Base-by-base conservation (phyloP, 2,888 invertebrate species). In the Panzeria rudis region DNA sequence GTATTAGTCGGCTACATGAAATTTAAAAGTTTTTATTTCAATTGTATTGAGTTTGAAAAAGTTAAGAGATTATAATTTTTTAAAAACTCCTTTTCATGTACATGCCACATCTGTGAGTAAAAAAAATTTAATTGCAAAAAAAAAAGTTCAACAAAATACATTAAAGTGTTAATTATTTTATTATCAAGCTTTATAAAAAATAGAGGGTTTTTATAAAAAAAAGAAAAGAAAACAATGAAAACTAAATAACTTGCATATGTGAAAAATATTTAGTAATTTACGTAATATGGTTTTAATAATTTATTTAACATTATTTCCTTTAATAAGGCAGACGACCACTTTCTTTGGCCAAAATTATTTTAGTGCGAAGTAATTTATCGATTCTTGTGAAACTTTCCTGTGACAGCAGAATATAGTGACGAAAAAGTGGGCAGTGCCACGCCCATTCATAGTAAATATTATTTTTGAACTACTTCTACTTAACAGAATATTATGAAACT, bases 1-100 rank as follows among this genome's bases (percentile, higher is more conserved):
- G 38, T 59, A 56, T 35, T 59, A 32, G 56, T 25, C 15, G 35
- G 20, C 50, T 20, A 50, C 32, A 73, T 25, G 29, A 13, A 44
- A 20, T 20, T 20, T 32, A 0, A n/a, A 44, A 4, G 20, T 29
- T 44, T 56, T 59, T 44, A n/a, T 47, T 13, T 6, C 13, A 35
- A 29, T 20, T 6, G n/a, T 20, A 7, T 13, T 1, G 9, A 66
- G 23, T 66, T 47, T 13, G 20, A 29, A 59, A 38, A 69, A 69
- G 35, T 35, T 50, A 52, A 68, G 50, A 50, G 50, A 15, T 44
- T 44, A 44, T 44, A 44, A 44, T 44, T 11, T 35, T 35, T 15
- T 23, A 15, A 38, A 61, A 23, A n/a, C 8, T 13, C 25, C 20
- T 32, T 54, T 54, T 54, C 15, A 15, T 29, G 29, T 17, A 5